Base-by-base conservation (phyloP, 2,113 vertebrate species). In the Misgurnus anguillicaudatus region DNA sequence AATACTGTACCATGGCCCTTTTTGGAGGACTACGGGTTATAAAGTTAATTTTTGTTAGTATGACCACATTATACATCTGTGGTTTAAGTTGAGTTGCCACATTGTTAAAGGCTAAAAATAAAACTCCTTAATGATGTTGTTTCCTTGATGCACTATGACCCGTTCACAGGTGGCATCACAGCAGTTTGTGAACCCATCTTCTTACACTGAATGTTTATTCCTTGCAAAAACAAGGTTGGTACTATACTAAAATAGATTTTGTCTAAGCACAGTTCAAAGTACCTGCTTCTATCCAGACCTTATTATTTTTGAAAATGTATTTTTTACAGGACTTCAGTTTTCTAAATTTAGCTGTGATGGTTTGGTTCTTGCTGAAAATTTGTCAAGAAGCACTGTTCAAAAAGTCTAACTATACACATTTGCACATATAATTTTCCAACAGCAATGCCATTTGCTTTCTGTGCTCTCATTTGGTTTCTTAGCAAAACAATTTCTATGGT, bases 211-310 rank as follows among this genome's bases (percentile, higher is more conserved):
- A 48, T 24, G 76, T 78, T 55, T 55, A 57, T 62, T 82, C 55
- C 71, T 36, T 31, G 24, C 55, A 51, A 82, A 48, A 75, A 68
- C 63, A 74, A 82, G 13, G 73, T 9, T 21, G 42, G 42, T 57
- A 19, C 7, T 53, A 17, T 10, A 17, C 66, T 5, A 69, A 69
- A 75, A 73, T 61, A 63, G 9, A 24, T 53, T 14, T 36, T 1
- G 45, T 58, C 31, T 67, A 79, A 69, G 66, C 81, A 79, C 45
- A 53, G 53, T 60, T 75, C 81, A 79, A 51, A 45, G 42, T 60
- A 68, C 58, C 24, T 21, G n/a, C 45, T 74, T 74, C 69, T 55
- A 57, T 48, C 5, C n/a, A 57, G 31, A 74, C 73, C 76, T 82
- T 64, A 62, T 68, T 71, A 67, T 82, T 57, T 74, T 58, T 31